These are phyloP conservation scores for Limanda limanda DNA, from an alignment of 2,113 vertebrate species.

Conservation along the genomic window DNA sequence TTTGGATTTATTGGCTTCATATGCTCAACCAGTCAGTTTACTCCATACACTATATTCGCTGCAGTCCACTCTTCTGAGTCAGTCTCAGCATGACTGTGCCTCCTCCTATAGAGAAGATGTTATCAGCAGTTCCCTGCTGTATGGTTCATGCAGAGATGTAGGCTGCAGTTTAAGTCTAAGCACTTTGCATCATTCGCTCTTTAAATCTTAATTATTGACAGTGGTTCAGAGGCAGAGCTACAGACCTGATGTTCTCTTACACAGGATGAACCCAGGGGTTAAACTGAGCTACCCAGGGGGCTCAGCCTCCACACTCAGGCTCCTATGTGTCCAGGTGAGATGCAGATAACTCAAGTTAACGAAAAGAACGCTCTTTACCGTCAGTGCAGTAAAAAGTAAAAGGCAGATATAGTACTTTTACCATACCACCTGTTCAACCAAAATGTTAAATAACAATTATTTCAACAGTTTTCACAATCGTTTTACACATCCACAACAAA, in stretches of 20 bases:
- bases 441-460: background rate
- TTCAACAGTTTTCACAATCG: background rate
- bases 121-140: conserved; percentile 42
- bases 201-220: conserved; percentile 50
- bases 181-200: conserved; percentile 25
- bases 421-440: background rate
- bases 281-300: background rate
- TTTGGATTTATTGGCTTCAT: conserved; percentile 4
- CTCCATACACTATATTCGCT: background rate
- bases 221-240: conserved; percentile 25
- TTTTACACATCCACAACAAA: background rate
- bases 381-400: background rate
- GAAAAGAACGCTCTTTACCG: background rate
- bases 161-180: conserved; percentile 30
- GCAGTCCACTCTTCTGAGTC: background rate
- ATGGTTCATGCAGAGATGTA: conserved; percentile 44
- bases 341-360: background rate
- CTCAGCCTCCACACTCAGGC: background rate
- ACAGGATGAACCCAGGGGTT: background rate
- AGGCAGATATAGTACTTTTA: background rate
- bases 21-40: background rate
- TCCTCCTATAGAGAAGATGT: conserved; percentile 47
- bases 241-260: conserved; percentile 11
- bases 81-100: conserved; percentile 20
- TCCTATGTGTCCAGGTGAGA: background rate